Evolutionary conservation across 2,888 invertebrate species (phyloP), one percentile per base, ranked within the genome.

Genomic region (Lepidonotus clava): DNA sequence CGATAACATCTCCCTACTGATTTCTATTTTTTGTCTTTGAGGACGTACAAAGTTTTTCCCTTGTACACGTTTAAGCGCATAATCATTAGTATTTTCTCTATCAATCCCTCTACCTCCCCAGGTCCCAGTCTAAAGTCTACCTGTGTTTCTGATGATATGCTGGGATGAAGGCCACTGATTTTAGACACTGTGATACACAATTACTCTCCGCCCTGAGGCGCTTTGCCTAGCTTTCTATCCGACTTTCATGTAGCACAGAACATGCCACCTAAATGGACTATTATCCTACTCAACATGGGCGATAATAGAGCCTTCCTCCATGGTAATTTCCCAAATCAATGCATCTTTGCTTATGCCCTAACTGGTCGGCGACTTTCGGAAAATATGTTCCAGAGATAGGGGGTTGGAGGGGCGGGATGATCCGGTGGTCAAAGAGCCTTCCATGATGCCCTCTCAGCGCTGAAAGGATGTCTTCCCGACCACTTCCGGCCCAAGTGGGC

Each of bases 281-380:
- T 76, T 76, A 76, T 76, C 76, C 38, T 14, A 14, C 14, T 18
- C 38, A 28, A 76, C 76, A 76, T 40, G 38, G 1, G 40, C 76
- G 40, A 76, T 76, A 76, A 76, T 76, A 40, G 76, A 28, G 21
- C n/a, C 36, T 38, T 36, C 76, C 76, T 34, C 34, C 38, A 40
- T 36, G 38, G 76, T 40, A 40, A 76, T 76, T 76, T 28, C n/a
- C 76, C 38, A 76, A 76, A 76, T 76, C 76, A 76, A 76, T 76
- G 76, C 76, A 76, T 40, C 76, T 38, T 61, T 24, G 24, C 28
- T 11, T 11, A 1, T 24, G 24, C 28, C 24, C 28, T 61, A 28
- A 61, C 61, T 61, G 61, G n/a, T n/a, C 24, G 24, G 61, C 28
- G 24, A 61, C n/a, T n/a, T 61, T 24, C 61, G 28, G 61, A 24